phyloP scores from a whole-genome alignment of 2,797 vertebrate genomes.

The Sciurus vulgaris region DNA sequence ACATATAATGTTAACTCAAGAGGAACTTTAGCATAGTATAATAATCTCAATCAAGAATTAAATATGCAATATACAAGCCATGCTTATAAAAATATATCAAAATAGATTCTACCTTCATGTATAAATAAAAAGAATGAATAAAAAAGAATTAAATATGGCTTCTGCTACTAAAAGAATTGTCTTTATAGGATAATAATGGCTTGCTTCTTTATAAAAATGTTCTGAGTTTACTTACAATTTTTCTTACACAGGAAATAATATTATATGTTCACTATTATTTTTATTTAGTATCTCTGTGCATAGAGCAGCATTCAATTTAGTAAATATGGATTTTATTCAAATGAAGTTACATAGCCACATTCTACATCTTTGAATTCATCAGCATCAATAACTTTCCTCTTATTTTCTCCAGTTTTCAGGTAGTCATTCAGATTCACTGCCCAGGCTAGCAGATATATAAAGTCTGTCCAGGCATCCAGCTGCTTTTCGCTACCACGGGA shows the following conservation, averaged over 20 bases:
- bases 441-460: slow-evolving; percentile 55
- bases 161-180: not conserved
- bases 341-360: not conserved
- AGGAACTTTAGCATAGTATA: slow-evolving; percentile 42
- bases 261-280: slow-evolving; percentile 26
- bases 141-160: not conserved
- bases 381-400: slow-evolving; percentile 60
- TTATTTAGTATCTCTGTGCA: not conserved
- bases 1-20: not conserved
- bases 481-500: slow-evolving; percentile 72
- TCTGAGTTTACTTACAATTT: slow-evolving; percentile 14
- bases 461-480: slow-evolving; percentile 57
- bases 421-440: slow-evolving; percentile 56
- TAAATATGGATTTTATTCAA: slow-evolving; percentile 52
- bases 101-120: no score
- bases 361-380: slow-evolving; percentile 61
- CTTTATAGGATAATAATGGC: slow-evolving; percentile 9
- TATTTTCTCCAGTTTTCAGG: slow-evolving; percentile 55
- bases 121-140: no score
- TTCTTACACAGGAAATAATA: slow-evolving; percentile 53
- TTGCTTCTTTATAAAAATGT: slow-evolving; percentile 59
- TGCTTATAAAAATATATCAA: no score
- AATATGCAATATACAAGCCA: not conserved
- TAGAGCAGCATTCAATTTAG: slow-evolving; percentile 1
- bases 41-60: not conserved